phyloP scores from a whole-genome alignment of 2,113 vertebrate species.

The Ammospiza caudacuta region DNA sequence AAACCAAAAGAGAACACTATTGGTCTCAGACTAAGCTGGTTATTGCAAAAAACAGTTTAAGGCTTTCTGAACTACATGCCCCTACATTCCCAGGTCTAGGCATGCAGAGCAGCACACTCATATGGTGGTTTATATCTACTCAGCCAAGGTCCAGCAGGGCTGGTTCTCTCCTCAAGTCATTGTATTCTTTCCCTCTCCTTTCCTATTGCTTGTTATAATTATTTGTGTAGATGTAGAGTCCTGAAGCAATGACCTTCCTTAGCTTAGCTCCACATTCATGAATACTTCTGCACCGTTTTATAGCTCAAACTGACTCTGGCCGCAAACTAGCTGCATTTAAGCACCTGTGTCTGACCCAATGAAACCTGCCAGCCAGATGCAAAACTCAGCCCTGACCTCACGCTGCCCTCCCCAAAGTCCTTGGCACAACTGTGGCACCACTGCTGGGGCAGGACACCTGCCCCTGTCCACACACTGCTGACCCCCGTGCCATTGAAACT shows the following conservation, averaged over 20 bases:
- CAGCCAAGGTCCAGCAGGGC: background rate
- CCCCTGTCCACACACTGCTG: background rate
- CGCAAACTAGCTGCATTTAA: background rate
- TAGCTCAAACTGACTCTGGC: background rate
- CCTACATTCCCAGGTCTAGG: background rate
- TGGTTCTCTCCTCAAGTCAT: background rate
- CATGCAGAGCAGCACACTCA: background rate
- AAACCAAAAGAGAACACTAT: background rate
- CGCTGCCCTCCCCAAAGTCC: background rate
- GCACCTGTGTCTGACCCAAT: fast-evolving
- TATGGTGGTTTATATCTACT: background rate
- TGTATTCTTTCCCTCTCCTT: background rate
- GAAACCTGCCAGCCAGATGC: background rate
- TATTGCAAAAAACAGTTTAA: background rate
- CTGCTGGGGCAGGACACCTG: background rate
- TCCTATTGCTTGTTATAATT: background rate
- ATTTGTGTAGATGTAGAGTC: background rate
- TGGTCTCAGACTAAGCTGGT: background rate
- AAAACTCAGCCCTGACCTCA: background rate
- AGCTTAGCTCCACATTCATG: background rate
- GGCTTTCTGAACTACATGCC: background rate
- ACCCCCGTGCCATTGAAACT: fast-evolving
- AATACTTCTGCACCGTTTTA: background rate
- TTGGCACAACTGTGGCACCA: background rate
- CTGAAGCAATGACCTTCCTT: background rate